Base-by-base conservation (phyloP, 2,888 invertebrate genomes). In the Theretra japonica region DNA sequence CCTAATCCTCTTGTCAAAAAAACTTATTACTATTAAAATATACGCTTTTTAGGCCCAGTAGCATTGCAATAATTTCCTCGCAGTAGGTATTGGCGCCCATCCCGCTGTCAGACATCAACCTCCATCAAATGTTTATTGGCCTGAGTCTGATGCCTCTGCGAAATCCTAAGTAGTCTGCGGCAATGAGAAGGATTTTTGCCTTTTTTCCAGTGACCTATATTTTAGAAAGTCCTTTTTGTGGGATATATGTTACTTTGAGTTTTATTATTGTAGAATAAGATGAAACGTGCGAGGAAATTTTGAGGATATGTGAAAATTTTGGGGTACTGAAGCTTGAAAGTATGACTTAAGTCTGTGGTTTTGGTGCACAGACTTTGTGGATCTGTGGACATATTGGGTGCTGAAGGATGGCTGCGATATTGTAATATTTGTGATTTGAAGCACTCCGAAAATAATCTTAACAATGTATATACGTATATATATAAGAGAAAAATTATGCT, bases 111-210 rank as follows among this genome's bases (percentile, higher is more conserved):
- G 77, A 78, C 76, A 79, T 69, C 76, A 75, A 85, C 85, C 83
- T 85, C 81, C 84, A 82, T 86, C 84, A 85, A 85, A 83, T 81
- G 82, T 82, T 85, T 86, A 84, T 85, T 87, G 84, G 82, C 75
- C 75, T 80, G 78, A 79, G 79, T 72, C 77, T 70, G 76, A 80
- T 79, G 78, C 75, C 71, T 25, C 53, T 58, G 48, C 68, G 33
- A 48, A 70, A 70, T 30, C 28, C 30, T 53, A 33, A 72, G 48
- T 33, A 41, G 30, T 33, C 30, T 50, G 68, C 59, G 59, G 72
- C 11, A 53, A 68, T 48, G 50, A 28, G 71, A 25, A 57, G 68
- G 58, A 15, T 72, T 50, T 68, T 58, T 48, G 25, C 50, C 41
- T 71, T 57, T n/a, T 62, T 17, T 65, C 17, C 4, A 23, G 17